phyloP scores from a whole-genome alignment of 2,113 vertebrate genomes.

The Cervus canadensis region DNA sequence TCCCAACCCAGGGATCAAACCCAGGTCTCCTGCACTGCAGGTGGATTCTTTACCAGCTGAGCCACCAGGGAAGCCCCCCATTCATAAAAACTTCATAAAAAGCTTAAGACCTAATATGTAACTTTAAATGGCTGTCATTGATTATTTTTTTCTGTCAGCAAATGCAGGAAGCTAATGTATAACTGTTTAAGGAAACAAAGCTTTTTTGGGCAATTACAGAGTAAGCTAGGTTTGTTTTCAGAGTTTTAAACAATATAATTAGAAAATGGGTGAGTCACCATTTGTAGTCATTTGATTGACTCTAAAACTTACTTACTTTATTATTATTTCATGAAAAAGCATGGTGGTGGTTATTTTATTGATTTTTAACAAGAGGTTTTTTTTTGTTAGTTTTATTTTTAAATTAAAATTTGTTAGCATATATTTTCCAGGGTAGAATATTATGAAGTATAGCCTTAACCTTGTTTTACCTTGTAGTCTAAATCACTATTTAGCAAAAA shows the following conservation, averaged over 20 bases:
- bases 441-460: constrained; percentile 15
- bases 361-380: neutral
- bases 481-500: neutral
- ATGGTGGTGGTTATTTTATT: neutral
- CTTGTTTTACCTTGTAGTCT: neutral
- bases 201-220: neutral
- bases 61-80: neutral
- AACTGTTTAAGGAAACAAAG: constrained; percentile 27
- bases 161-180: neutral
- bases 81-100: constrained; percentile 15
- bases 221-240: constrained; percentile 17
- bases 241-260: neutral
- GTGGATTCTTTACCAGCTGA: neutral
- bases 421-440: constrained; percentile 13
- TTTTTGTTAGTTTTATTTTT: constrained; percentile 6
- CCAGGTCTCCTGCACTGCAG: neutral
- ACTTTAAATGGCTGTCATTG: neutral
- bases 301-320: neutral
- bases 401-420: neutral
- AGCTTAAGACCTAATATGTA: neutral
- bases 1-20: neutral
- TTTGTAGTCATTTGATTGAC: neutral
- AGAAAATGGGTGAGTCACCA: neutral
- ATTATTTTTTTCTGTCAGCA: constrained; percentile 21
- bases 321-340: constrained; percentile 17